phyloP scores from a whole-genome alignment of 1,140 invertebrate genomes.

The Heterodera schachtii region DNA sequence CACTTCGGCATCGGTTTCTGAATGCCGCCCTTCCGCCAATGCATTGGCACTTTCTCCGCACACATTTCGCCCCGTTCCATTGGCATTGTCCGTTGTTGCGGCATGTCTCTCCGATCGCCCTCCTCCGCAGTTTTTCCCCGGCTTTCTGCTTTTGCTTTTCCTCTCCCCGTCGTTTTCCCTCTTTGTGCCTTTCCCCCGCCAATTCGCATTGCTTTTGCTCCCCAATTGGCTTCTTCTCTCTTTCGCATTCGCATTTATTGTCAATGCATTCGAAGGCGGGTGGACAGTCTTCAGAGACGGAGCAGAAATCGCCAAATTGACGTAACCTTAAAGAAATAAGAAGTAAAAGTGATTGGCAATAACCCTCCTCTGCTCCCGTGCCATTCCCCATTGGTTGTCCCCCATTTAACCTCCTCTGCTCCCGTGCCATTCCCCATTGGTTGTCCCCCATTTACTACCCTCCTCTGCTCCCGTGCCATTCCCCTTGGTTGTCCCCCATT shows the following conservation, averaged over 20 bases:
- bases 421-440: no score
- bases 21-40: slow-evolving; percentile 47
- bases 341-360: no score
- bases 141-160: no score
- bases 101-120: slow-evolving; percentile 34
- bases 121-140: no score
- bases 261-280: slow-evolving; percentile 40
- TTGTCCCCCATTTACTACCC: no score
- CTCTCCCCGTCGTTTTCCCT: slow-evolving; percentile 23
- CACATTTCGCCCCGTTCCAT: slow-evolving; percentile 47
- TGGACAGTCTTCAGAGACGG: slow-evolving; percentile 36
- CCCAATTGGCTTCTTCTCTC: slow-evolving; percentile 20
- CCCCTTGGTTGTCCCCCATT: no score
- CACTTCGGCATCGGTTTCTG: slow-evolving; percentile 48
- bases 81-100: slow-evolving; percentile 42
- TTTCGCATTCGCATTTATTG: slow-evolving; percentile 41
- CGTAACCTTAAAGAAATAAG: slow-evolving; percentile 39
- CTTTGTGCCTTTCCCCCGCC: slow-evolving; percentile 10
- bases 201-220: neutral
- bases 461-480: no score
- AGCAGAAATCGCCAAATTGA: slow-evolving; percentile 45
- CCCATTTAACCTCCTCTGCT: no score
- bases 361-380: no score
- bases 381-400: no score
- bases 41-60: slow-evolving; percentile 38